These are phyloP conservation scores for Nothoprocta perdicaria DNA, from an alignment of 2,113 vertebrate species.

Conservation along the genomic window DNA sequence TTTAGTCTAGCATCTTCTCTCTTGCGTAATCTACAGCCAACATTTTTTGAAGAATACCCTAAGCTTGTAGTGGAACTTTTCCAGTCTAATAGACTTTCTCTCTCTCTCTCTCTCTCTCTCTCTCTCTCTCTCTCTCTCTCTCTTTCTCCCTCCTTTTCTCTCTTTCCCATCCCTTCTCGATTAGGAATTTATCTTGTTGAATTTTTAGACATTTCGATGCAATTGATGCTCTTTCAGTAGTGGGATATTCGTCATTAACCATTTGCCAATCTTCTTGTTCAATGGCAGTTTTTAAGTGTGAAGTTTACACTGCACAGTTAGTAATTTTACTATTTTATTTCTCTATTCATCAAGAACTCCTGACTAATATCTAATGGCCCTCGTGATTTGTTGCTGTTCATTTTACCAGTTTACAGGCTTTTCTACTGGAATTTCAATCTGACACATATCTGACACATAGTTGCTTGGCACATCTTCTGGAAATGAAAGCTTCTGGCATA, in stretches of 20 bases:
- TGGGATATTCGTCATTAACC: neutral
- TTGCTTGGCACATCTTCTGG: neutral
- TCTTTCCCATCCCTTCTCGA: neutral
- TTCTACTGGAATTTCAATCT: neutral
- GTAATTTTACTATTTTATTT: neutral
- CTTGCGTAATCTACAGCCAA: rapidly evolving
- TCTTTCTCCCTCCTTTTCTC: too few species aligned
- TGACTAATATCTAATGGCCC: neutral
- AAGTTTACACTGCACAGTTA: neutral
- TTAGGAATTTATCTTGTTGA: neutral
- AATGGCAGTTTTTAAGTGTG: neutral
- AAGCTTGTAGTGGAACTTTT: neutral
- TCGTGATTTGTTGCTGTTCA: neutral
- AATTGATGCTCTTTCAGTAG: neutral
- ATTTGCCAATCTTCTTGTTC: neutral
- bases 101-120: too few species aligned
- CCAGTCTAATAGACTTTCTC: neutral
- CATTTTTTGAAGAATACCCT: neutral
- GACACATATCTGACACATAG: neutral
- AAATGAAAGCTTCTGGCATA: neutral
- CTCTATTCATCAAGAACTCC: neutral
- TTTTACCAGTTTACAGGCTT: neutral
- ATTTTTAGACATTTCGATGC: neutral
- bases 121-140: too few species aligned
- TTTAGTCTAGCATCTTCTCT: neutral